A percentile compares a stretch with the other conserved stretches of the same genome.
These are phyloP conservation scores for Thalassarche chlororhynchos DNA, from an alignment of 2,113 vertebrate species.

Conservation along the genomic window DNA sequence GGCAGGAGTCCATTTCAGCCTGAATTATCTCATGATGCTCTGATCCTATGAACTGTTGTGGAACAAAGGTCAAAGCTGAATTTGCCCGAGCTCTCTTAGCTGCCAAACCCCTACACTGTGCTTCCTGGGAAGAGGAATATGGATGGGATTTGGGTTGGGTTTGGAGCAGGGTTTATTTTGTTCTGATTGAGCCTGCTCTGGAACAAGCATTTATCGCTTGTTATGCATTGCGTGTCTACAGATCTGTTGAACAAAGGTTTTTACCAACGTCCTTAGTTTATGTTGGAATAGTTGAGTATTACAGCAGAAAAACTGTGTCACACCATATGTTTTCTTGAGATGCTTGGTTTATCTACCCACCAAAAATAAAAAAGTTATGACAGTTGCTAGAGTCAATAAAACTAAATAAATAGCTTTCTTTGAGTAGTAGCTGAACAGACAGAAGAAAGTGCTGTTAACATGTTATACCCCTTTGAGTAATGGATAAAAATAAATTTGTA, in stretches of 20 bases:
- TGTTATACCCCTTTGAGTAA: not conserved
- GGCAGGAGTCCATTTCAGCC: not conserved
- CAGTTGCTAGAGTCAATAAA: not conserved
- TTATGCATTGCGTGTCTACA: not conserved
- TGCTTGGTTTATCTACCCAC: not conserved
- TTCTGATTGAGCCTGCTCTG: not conserved
- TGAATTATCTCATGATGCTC: not conserved
- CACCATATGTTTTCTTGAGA: not conserved
- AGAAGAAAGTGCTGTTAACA: not conserved
- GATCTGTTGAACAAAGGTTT: not conserved
- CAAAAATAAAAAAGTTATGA: not conserved
- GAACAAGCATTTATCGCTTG: not conserved
- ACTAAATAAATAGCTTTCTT: not conserved
- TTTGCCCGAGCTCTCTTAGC: not conserved
- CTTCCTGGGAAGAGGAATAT: not conserved
- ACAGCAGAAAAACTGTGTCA: not conserved
- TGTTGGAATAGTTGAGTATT: not conserved
- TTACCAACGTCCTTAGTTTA: not conserved
- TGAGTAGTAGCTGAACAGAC: not conserved
- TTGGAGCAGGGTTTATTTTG: not conserved
- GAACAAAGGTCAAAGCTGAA: not conserved
- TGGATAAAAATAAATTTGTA: not conserved
- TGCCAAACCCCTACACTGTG: not conserved
- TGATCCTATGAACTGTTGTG: not conserved
- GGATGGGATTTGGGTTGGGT: not conserved